Conservation (phyloP, 2,888 invertebrate species). For the Leucophora obtusa region DNA sequence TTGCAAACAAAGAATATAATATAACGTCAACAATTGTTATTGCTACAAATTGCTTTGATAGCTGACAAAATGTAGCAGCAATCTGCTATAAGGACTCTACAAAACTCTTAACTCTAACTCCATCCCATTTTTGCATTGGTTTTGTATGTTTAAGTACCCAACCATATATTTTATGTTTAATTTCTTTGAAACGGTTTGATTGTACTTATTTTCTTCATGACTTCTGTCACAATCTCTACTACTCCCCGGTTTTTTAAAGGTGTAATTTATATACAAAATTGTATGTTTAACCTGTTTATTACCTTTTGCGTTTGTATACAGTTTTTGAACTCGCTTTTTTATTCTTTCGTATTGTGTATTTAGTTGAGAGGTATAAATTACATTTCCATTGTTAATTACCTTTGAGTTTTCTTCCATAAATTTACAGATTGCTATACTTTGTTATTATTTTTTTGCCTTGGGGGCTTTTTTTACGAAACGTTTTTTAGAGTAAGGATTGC, state of each 20-base stretch:
- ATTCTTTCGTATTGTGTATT: background rate
- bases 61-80: conserved; percentile 49
- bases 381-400: conserved; percentile 74
- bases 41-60: conserved; percentile 62
- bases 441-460: conserved; percentile 1
- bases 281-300: conserved; percentile 38
- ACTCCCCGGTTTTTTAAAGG: background rate
- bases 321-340: background rate
- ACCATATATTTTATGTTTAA: conserved; percentile 38
- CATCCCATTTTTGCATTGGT: background rate
- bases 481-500: conserved; percentile 10
- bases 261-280: conserved; percentile 11
- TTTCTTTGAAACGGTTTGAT: conserved; percentile 19
- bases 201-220: background rate
- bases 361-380: conserved; percentile 68
- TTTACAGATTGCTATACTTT: background rate
- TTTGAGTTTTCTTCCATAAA: conserved; percentile 63
- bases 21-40: conserved; percentile 61
- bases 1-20: conserved; percentile 53
- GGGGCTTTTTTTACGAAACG: background rate
- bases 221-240: background rate
- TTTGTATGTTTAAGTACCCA: background rate
- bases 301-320: conserved; percentile 13
- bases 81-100: conserved; percentile 24
- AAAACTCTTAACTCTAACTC: background rate